Evolutionary conservation across 2,797 vertebrate species (phyloP).

Genomic region (Phataginus tetradactyla): DNA sequence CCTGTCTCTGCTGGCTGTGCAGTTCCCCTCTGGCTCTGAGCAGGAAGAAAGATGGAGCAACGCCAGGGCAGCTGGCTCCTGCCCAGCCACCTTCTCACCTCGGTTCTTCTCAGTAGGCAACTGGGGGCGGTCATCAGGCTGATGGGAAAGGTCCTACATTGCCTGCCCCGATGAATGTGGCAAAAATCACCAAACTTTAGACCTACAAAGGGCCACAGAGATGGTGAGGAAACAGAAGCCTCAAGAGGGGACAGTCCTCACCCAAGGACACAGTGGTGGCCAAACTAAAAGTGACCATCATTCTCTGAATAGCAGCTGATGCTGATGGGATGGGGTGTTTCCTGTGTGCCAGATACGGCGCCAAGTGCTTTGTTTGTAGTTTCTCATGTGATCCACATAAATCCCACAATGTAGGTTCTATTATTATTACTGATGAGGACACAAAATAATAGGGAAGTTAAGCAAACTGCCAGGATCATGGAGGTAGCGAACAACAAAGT

Average conservation of each 20-base stretch:
- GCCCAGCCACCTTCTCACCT: neutral
- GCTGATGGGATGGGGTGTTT: rapidly evolving
- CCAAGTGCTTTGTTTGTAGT: rapidly evolving
- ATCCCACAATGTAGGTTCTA: neutral
- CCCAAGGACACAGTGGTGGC: neutral
- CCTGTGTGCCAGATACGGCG: rapidly evolving
- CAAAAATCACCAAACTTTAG: neutral
- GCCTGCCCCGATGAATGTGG: neutral
- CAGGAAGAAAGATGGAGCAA: neutral
- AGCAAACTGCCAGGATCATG: neutral
- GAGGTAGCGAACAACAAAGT: neutral
- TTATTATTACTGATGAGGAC: neutral
- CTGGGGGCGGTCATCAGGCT: rapidly evolving
- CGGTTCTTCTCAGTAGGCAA: neutral
- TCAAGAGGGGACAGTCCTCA: neutral
- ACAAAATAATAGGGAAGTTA: neutral
- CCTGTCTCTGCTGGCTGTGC: neutral
- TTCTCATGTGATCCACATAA: neutral
- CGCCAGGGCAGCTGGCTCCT: neutral
- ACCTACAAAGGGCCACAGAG: neutral
- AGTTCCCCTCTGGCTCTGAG: neutral
- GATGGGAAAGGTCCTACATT: neutral
- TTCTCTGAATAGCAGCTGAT: neutral
- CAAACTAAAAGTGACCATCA: neutral
- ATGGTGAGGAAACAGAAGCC: neutral